Evolutionary conservation across 2,888 invertebrate genomes (phyloP).

Genomic region (Chrysolina oricalcia): DNA sequence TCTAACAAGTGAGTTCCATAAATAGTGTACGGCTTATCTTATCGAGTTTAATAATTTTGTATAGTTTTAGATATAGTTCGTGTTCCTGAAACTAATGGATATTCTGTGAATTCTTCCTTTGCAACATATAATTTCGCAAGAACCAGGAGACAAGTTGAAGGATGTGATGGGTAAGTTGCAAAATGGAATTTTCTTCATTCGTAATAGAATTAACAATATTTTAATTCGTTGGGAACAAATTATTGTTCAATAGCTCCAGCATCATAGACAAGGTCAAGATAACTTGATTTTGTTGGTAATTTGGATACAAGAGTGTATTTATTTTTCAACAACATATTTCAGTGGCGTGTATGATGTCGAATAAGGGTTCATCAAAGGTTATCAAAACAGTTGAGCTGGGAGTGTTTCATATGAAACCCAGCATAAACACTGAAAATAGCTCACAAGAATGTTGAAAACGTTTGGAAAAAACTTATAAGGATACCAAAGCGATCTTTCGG

Average conservation of each 20-base stretch:
- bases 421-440: too few relatives aligned
- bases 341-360: not conserved
- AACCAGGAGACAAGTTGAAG: constrained; percentile 29
- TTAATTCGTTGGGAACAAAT: not conserved
- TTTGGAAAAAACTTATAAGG: too few relatives aligned
- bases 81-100: constrained; percentile 25
- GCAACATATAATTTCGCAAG: constrained; percentile 19
- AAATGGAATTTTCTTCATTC: not conserved
- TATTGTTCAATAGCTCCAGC: not conserved
- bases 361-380: not conserved
- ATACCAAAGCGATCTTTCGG: too few relatives aligned
- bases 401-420: too few relatives aligned
- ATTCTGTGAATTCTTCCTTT: constrained; percentile 8
- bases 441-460: too few relatives aligned
- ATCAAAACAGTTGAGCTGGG: not conserved
- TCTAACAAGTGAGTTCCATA: constrained; percentile 39
- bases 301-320: not conserved
- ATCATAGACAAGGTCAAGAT: not conserved
- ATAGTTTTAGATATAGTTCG: constrained; percentile 38
- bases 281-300: constrained; percentile 3
- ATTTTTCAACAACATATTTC: not conserved
- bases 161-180: constrained; percentile 44
- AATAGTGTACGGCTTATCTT: constrained; percentile 19
- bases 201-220: not conserved
- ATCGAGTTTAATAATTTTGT: constrained; percentile 6